A percentile compares a stretch with the other conserved stretches of the same genome.
phyloP scores from a whole-genome alignment of 2,797 vertebrate genomes.

The Diplodus puntazzo region DNA sequence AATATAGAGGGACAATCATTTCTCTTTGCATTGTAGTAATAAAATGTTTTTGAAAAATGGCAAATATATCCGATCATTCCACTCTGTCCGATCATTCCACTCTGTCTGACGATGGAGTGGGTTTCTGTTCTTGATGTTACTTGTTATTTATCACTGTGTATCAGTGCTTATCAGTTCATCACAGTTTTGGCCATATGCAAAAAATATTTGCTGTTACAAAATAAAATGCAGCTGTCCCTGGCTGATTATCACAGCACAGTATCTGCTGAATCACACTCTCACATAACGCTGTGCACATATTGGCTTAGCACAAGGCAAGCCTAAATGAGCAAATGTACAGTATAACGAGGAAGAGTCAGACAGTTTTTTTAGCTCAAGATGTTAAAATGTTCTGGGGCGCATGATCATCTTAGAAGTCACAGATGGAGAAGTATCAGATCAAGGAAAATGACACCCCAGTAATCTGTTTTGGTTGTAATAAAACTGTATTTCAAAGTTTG shows the following conservation, averaged over 20 bases:
- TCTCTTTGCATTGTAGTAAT: too few species aligned
- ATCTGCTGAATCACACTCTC: constrained; percentile 41
- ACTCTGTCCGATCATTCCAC: not conserved
- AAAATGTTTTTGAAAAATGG: too few species aligned
- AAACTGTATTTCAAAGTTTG: constrained; percentile 43
- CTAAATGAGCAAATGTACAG: constrained; percentile 17
- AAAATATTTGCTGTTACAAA: constrained; percentile 18
- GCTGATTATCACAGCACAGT: constrained; percentile 30
- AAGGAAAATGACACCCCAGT: constrained; percentile 25
- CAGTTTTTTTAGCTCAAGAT: constrained; percentile 4
- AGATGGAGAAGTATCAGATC: constrained; percentile 3
- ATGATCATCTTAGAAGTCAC: constrained; percentile 24
- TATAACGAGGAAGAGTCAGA: not conserved
- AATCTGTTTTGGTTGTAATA: constrained; percentile 30
- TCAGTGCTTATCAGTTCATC: constrained; percentile 8
- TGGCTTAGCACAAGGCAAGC: not conserved
- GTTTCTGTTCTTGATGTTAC: constrained; percentile 8
- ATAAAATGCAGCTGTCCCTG: constrained; percentile 16
- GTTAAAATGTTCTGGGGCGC: constrained; percentile 12
- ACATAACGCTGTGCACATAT: constrained; percentile 10
- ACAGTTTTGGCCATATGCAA: constrained; percentile 13
- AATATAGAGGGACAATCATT: too few species aligned
- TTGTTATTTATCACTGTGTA: constrained; percentile 25
- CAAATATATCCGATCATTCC: constrained; percentile 14
- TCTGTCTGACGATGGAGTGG: not conserved